These are phyloP conservation scores for Eira barbara DNA, from an alignment of 2,113 vertebrate genomes.

Conservation along the genomic window DNA sequence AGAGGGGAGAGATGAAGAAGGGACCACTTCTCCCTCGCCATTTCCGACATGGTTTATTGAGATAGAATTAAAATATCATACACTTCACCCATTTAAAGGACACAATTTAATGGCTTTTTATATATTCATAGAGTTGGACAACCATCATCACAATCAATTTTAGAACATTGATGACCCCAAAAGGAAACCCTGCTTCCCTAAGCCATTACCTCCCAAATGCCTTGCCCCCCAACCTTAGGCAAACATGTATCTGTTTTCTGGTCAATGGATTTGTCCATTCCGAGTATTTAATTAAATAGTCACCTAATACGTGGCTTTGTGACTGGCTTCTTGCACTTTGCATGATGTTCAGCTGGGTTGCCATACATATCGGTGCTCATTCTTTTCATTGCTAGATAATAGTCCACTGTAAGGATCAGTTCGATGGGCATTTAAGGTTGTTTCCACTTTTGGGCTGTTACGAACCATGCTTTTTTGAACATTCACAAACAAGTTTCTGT, in stretches of 20 bases:
- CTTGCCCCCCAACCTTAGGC: not conserved
- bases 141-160: not conserved
- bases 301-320: not conserved
- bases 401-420: not conserved
- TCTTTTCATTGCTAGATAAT: not conserved
- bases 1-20: too few relatives aligned
- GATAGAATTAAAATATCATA: not conserved
- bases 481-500: not conserved
- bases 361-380: rapidly evolving
- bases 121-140: not conserved
- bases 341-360: not conserved
- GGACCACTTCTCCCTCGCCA: not conserved
- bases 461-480: not conserved
- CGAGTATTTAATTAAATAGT: not conserved
- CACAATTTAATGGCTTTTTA: not conserved
- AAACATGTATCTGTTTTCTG: rapidly evolving
- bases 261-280: not conserved
- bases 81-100: not conserved
- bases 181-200: not conserved
- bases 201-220: rapidly evolving
- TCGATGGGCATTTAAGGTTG: not conserved
- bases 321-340: not conserved
- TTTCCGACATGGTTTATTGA: not conserved
- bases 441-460: not conserved
- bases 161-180: not conserved